phyloP scores from a whole-genome alignment of 2,888 invertebrate species.

The Leucophenga montana region DNA sequence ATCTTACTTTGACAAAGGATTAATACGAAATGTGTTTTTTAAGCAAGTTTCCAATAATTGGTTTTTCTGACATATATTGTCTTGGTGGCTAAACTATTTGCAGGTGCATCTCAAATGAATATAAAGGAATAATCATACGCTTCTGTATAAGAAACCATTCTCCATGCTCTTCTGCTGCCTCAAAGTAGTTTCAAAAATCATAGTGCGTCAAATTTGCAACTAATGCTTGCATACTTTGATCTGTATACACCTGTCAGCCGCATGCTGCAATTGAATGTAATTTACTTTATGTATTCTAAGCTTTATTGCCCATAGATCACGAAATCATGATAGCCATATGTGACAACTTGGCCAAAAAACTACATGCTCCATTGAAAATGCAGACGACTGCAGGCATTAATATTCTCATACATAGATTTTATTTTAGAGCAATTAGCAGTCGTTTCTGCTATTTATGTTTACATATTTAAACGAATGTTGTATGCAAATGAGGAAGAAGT shows the following conservation, averaged over 20 bases:
- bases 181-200: too few relatives aligned
- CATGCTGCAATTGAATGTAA: neutral
- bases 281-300: constrained; percentile 9
- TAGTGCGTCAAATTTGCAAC: neutral
- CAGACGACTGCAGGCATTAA: constrained; percentile 3
- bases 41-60: too few relatives aligned
- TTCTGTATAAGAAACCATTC: too few relatives aligned
- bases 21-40: too few relatives aligned
- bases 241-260: constrained; percentile 6
- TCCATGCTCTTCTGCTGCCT: too few relatives aligned
- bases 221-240: constrained; percentile 1
- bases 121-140: too few relatives aligned
- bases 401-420: neutral
- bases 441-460: neutral
- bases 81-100: too few relatives aligned
- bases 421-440: constrained; percentile 1
- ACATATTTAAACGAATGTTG: neutral
- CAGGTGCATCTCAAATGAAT: too few relatives aligned
- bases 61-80: too few relatives aligned
- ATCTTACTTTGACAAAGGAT: too few relatives aligned
- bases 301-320: constrained; percentile 7
- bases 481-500: constrained; percentile 12
- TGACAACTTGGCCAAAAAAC: constrained; percentile 17
- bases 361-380: constrained; percentile 12
- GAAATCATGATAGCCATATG: constrained; percentile 9